phyloP scores from a whole-genome alignment of 2,888 invertebrate genomes.

The Pyrocoelia pectoralis region DNA sequence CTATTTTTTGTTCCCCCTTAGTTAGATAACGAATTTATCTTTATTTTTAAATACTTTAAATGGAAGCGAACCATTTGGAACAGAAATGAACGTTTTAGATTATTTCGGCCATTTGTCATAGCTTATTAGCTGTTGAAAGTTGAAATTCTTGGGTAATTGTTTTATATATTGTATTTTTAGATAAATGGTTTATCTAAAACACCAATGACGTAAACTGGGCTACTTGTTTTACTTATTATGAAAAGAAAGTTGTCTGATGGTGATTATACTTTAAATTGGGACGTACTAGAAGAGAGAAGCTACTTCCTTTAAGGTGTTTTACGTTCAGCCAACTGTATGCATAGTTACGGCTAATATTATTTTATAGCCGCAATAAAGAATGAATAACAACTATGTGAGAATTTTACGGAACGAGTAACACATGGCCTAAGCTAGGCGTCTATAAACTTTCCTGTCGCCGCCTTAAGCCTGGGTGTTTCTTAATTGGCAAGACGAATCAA shows the following conservation, averaged over 20 bases:
- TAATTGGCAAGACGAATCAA: conserved; percentile 51
- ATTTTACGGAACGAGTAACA: conserved; percentile 36
- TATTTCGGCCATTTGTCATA: conserved; percentile 32
- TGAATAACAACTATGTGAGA: conserved; percentile 42
- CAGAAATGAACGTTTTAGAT: conserved; percentile 28
- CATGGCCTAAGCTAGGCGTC: conserved; percentile 35
- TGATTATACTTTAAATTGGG: background rate
- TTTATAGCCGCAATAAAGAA: conserved; percentile 47
- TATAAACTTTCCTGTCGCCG: conserved; percentile 47
- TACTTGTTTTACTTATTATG: background rate
- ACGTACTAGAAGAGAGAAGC: background rate
- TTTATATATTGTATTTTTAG: background rate
- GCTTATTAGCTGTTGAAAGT: conserved; percentile 33
- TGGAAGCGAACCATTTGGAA: conserved; percentile 29
- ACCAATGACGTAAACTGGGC: conserved; percentile 1
- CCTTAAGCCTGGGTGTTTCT: conserved; percentile 49
- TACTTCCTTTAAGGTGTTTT: conserved; percentile 4
- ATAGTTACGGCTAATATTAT: conserved; percentile 17
- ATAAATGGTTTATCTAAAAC: conserved; percentile 3
- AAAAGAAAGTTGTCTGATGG: background rate
- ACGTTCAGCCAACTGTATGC: conserved; percentile 15
- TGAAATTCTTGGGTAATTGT: conserved; percentile 20
- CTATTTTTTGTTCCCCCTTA: conserved; percentile 39
- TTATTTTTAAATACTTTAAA: conserved; percentile 32
- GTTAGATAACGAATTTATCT: conserved; percentile 42